Evolutionary conservation across 2,888 invertebrate species (phyloP).

Genomic region (Sisyra nigra): DNA sequence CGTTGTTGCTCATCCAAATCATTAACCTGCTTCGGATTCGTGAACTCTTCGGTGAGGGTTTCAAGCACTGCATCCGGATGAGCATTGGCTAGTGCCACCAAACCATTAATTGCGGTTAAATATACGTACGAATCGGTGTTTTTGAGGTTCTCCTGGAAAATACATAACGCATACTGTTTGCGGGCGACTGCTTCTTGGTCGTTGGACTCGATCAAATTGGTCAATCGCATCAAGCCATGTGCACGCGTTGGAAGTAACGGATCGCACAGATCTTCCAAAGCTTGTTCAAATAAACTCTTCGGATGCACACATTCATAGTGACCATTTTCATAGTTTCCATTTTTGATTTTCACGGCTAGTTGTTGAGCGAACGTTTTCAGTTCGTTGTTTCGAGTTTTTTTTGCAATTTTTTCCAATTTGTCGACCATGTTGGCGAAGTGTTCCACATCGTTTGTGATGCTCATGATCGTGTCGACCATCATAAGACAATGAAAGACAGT

Average conservation of each 20-base stretch:
- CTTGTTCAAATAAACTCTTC: slow-evolving; percentile 37
- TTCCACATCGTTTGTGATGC: slow-evolving; percentile 16
- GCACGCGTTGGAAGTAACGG: slow-evolving; percentile 61
- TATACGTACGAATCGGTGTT: slow-evolving; percentile 73
- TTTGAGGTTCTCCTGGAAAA: slow-evolving; percentile 54
- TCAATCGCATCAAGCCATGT: slow-evolving; percentile 59
- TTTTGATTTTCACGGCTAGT: slow-evolving; percentile 13
- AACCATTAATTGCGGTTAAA: slow-evolving; percentile 57
- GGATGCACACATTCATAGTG: slow-evolving; percentile 13
- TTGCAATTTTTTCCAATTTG: slow-evolving; percentile 16
- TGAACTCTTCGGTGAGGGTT: slow-evolving; percentile 50
- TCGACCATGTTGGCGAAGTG: slow-evolving; percentile 22
- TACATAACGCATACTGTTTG: slow-evolving; percentile 46
- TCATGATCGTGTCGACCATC: slow-evolving; percentile 21
- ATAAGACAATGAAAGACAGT: slow-evolving; percentile 30
- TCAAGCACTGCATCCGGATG: slow-evolving; percentile 54
- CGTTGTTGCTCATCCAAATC: slow-evolving; percentile 32
- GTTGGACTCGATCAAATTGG: slow-evolving; percentile 48
- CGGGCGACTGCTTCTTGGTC: slow-evolving; percentile 47
- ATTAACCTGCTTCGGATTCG: slow-evolving; percentile 21
- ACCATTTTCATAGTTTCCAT: neutral
- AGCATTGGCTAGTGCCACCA: slow-evolving; percentile 47
- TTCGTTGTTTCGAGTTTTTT: slow-evolving; percentile 18
- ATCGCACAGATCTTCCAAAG: slow-evolving; percentile 50
- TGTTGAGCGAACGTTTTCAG: slow-evolving; percentile 17